A percentile compares a stretch with the other conserved stretches of the same genome.
Evolutionary conservation across 2,113 vertebrate genomes (phyloP).

Genomic region (Aptenodytes forsteri): DNA sequence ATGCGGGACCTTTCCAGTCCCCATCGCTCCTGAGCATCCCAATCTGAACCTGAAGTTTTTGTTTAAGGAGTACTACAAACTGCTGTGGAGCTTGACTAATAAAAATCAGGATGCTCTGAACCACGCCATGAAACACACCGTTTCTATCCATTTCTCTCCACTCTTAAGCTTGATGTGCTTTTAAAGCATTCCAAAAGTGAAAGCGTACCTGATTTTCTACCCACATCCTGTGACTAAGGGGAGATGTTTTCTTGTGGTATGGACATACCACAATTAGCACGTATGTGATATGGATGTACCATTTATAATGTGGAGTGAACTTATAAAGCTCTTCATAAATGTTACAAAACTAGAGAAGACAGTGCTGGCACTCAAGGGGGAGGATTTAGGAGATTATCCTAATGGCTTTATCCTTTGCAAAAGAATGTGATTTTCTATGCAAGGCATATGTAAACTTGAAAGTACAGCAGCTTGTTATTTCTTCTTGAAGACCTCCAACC

Average conservation of each 20-base stretch:
- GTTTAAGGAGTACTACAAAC: background rate
- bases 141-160: background rate
- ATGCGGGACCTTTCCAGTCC: accelerated
- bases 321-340: background rate
- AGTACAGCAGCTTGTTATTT: background rate
- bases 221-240: background rate
- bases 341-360: background rate
- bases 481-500: background rate
- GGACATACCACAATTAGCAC: background rate
- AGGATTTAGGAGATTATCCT: background rate
- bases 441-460: background rate
- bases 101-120: background rate
- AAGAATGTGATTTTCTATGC: background rate
- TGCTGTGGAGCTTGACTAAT: background rate
- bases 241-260: background rate
- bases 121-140: accelerated
- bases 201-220: background rate
- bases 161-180: background rate
- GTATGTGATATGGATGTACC: background rate
- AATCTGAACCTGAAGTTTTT: background rate
- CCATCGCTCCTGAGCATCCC: background rate
- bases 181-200: background rate
- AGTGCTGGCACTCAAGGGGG: background rate
- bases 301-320: background rate
- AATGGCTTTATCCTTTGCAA: background rate